Conservation (phyloP, 1,140 invertebrate species). For the Zaprionus gabonicus region DNA sequence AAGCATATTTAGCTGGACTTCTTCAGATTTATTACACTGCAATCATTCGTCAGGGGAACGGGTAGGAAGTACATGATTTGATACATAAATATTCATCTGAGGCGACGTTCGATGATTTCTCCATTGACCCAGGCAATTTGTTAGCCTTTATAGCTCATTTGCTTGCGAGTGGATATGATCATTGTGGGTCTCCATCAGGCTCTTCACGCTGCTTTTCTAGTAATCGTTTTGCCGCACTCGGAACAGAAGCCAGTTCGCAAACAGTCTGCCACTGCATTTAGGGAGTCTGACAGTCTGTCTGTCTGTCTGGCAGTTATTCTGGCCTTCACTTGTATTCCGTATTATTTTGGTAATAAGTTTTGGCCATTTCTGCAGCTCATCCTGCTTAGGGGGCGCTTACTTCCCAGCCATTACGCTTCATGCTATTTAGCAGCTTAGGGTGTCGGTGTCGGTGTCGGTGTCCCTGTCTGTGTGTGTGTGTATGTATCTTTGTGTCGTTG, state of each 20-base stretch:
- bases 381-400: constrained; percentile 75
- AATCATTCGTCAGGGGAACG: constrained; percentile 27
- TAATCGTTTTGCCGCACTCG: constrained; percentile 27
- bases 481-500: not conserved
- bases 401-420: constrained; percentile 68
- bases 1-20: constrained; percentile 11
- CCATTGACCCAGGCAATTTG: constrained; percentile 55
- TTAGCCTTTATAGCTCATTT: constrained; percentile 76
- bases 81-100: constrained; percentile 57
- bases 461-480: constrained; percentile 3
- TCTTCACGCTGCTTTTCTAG: constrained; percentile 25
- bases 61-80: constrained; percentile 51
- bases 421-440: constrained; percentile 78
- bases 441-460: constrained; percentile 21
- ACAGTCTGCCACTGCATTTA: not conserved
- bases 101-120: constrained; percentile 26
- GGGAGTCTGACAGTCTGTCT: no score
- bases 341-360: constrained; percentile 80
- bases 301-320: not conserved
- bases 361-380: constrained; percentile 75
- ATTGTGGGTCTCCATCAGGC: constrained; percentile 10
- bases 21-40: constrained; percentile 38
- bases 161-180: constrained; percentile 66
- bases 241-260: not conserved
- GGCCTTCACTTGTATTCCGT: constrained; percentile 17